Evolutionary conservation across 2,797 vertebrate genomes (phyloP).

Genomic region (Myripristis jacobus): DNA sequence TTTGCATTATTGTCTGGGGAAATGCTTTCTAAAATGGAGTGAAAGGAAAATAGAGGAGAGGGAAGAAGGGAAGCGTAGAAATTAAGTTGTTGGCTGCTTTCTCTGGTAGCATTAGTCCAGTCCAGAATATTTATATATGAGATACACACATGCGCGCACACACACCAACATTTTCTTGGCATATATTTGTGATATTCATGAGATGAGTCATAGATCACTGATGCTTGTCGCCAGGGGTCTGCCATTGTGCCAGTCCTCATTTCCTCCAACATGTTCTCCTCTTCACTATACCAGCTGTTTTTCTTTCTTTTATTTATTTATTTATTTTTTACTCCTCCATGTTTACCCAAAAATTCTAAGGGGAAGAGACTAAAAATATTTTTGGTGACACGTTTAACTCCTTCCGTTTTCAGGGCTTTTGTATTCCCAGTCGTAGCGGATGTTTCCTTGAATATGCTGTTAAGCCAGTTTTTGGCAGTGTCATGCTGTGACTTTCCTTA

Average conservation of each 20-base stretch:
- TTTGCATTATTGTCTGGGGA: background rate
- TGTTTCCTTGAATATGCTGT: conserved; percentile 20
- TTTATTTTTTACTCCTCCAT: conserved; percentile 20
- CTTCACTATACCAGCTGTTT: conserved; percentile 14
- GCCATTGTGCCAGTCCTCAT: conserved; percentile 17
- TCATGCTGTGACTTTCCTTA: conserved; percentile 20
- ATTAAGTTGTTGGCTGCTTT: background rate
- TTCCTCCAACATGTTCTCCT: conserved; percentile 21
- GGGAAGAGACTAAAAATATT: conserved; percentile 41
- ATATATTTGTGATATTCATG: conserved; percentile 35
- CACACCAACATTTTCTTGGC: conserved; percentile 11
- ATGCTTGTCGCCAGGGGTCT: conserved; percentile 18
- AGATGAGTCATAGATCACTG: conserved; percentile 34
- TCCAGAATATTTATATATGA: conserved; percentile 2
- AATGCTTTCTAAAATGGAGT: background rate
- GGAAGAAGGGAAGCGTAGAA: no score
- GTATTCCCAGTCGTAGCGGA: conserved; percentile 18
- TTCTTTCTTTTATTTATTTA: no score
- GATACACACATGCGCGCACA: background rate
- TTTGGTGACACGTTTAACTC: conserved; percentile 32
- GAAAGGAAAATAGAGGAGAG: no score
- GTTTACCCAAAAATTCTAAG: conserved; percentile 23
- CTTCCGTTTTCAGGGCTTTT: conserved; percentile 24
- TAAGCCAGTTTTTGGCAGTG: conserved; percentile 33
- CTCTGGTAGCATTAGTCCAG: background rate